phyloP scores from a whole-genome alignment of 2,113 vertebrate species.

The Caranx ignobilis region DNA sequence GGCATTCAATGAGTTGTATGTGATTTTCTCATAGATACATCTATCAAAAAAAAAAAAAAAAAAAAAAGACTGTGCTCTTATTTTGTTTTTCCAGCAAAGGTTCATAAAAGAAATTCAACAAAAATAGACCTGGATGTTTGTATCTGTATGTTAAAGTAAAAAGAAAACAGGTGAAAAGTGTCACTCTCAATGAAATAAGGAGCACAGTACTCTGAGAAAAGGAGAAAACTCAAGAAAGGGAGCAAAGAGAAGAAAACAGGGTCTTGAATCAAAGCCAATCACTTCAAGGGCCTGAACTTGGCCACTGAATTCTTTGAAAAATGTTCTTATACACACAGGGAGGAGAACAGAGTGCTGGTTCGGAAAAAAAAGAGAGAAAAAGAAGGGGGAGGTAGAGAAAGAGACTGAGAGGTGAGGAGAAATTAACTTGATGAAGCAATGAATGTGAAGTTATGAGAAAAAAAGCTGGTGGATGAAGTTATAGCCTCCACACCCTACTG shows the following conservation, averaged over 20 bases:
- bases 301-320: slow-evolving; percentile 70
- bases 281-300: slow-evolving; percentile 75
- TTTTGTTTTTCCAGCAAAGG: neutral
- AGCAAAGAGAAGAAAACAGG: slow-evolving; percentile 54
- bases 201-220: slow-evolving; percentile 54
- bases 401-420: slow-evolving; percentile 31
- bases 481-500: slow-evolving; percentile 89
- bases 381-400: too few relatives aligned
- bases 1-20: neutral
- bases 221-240: slow-evolving; percentile 12
- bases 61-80: neutral
- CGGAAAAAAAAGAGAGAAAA: slow-evolving; percentile 11
- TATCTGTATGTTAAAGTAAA: slow-evolving; percentile 9
- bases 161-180: slow-evolving; percentile 56
- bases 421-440: slow-evolving; percentile 60
- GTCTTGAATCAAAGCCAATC: slow-evolving; percentile 74
- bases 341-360: slow-evolving; percentile 31
- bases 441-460: slow-evolving; percentile 73
- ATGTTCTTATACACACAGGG: slow-evolving; percentile 61
- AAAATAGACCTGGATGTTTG: slow-evolving; percentile 17
- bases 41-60: neutral
- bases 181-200: slow-evolving; percentile 57
- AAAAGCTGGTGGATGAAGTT: slow-evolving; percentile 87
- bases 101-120: neutral
- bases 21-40: neutral